Evolutionary conservation across 2,888 invertebrate genomes (phyloP).

Genomic region (Silvanus unidentatus): DNA sequence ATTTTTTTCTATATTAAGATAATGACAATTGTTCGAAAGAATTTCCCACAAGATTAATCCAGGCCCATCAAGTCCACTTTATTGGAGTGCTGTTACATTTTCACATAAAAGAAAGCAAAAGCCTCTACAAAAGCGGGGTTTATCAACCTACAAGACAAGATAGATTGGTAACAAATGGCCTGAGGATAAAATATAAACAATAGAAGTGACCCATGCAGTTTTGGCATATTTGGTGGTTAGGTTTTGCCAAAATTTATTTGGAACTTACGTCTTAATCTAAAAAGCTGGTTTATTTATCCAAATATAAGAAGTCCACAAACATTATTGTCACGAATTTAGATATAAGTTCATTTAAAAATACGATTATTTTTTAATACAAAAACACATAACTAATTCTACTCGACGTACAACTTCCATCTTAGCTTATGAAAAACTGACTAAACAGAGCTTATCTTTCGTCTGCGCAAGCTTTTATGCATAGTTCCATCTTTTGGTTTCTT

Average conservation of each 20-base stretch:
- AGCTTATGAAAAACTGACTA: conserved; percentile 36
- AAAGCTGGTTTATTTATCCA: conserved; percentile 33
- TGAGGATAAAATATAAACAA: neutral
- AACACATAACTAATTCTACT: conserved; percentile 34
- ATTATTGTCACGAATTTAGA: conserved; percentile 48
- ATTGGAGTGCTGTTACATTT: no score
- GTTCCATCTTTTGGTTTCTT: no score
- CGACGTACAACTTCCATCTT: conserved; percentile 39
- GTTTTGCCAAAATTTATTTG: neutral
- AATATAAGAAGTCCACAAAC: conserved; percentile 35
- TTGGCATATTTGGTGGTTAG: conserved; percentile 8
- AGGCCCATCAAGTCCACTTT: no score
- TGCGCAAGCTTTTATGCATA: conserved; percentile 13
- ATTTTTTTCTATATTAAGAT: no score
- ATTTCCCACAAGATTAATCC: no score
- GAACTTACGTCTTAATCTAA: conserved; percentile 18
- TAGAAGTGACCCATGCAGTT: neutral
- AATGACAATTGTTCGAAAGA: no score
- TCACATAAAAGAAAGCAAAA: no score
- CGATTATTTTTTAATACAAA: conserved; percentile 33
- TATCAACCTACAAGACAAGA: no score
- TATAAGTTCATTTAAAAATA: conserved; percentile 43
- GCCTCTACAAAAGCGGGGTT: no score
- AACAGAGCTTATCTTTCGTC: conserved; percentile 14
- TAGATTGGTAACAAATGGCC: no score